Evolutionary conservation across 2,113 vertebrate species (phyloP), one percentile per base, ranked within the genome.

Genomic region (Amphiprion ocellaris): DNA sequence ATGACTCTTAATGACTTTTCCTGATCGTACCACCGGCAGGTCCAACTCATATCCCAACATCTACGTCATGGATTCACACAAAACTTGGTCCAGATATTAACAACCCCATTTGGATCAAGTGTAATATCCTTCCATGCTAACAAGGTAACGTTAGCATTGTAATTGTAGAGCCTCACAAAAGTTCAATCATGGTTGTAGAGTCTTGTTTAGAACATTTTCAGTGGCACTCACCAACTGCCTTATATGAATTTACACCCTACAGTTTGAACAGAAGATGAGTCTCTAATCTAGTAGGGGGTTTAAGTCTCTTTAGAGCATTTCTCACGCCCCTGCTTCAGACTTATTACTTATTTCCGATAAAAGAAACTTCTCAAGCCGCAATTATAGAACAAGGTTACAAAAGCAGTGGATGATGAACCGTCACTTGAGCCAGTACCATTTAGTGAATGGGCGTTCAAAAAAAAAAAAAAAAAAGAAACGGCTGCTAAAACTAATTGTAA

Each of bases 401-500:
- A 65, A 58, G 50, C 37, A 50, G 11, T 10, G 39, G 17, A 69
- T 49, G 17, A 54, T 75, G n/a, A 64, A 69, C 47, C 16, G 52
- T 50, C 28, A 73, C 54, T 62, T 7, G 19, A 63, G 19, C n/a
- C 56, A n/a, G 37, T n/a, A 28, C 41, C 10, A 55, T 4, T 19
- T n/a, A 73, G 28, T 50, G 60, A 73, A 76, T 50, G 11, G n/a
- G 28, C 5, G 10, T 21, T 21, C 21, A 21, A 21, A 6, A 0
- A 6, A 56, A 12, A 9, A 47, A 3, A 19, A 24, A 26, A 9
- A 30, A 19, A 24, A 26, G 6, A 30, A 56, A 10, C 26, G n/a
- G 49, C 67, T 68, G 63, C 60, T 54, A 70, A 53, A 65, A 52
- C 75, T 86, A 62, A 81, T 84, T 81, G 47, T 77, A 68, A 88